Evolutionary conservation across 2,797 vertebrate species (phyloP), one percentile per base, ranked within the genome.

Genomic region (Adelosebastes latens): DNA sequence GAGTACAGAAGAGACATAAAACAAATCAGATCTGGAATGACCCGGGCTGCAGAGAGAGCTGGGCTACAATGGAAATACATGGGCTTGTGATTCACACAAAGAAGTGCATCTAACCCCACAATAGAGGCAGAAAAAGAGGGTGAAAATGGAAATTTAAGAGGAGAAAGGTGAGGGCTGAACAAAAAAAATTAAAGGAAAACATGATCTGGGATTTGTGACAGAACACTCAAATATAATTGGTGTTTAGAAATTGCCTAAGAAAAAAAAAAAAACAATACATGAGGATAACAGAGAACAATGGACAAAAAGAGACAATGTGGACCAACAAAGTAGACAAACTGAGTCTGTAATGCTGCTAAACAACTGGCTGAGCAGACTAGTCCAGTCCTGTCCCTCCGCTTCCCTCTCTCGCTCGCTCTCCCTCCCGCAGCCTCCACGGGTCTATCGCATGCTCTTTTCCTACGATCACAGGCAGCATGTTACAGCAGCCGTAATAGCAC

Each of bases 1-100:
- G 72, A 93, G 93, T 94, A 95, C 94, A 94, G 91, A 93, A 88
- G 88, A 94, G 87, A 94, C 93, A 92, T 95, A 92, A 95, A 95
- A 94, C 90, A 92, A 91, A 89, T 91, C 87, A 79, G 86, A 92
- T 90, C 92, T 93, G 85, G 88, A 92, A 91, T 90, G 90, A 94
- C 89, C 93, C 53, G 12, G 80, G 67, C 78, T 83, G 55, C 68
- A 82, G n/a, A 86, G 83, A 86, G 76, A 91, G 78, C 79, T 42
- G 64, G 74, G 69, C 83, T 70, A 78, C 81, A 83, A 80, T 82
- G 81, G 74, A 90, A 90, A 92, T 68, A 84, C 82, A 87, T 25
- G 27, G 77, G 27, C 68, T 66, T 84, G 75, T 46, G 72, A 84
- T 75, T 83, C 77, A 87, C 71, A 84, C 65, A 78, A 36, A 81